A percentile compares a stretch with the other conserved stretches of the same genome.
phyloP scores from a whole-genome alignment of 2,888 invertebrate genomes.

The Micoletzkya japonica region DNA sequence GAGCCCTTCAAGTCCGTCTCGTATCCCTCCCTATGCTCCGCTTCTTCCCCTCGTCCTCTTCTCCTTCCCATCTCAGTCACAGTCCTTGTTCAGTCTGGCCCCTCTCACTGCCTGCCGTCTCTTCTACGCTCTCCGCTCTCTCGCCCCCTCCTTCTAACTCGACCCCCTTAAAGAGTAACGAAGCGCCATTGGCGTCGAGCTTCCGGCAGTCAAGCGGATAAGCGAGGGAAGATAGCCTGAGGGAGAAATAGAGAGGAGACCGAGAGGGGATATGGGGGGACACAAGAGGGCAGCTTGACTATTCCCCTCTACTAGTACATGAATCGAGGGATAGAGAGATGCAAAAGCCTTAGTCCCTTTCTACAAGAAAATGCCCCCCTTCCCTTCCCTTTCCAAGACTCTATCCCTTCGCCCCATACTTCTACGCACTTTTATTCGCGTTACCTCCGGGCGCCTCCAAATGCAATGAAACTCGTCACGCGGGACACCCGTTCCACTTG shows the following conservation, averaged over 20 bases:
- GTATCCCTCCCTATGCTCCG: neutral
- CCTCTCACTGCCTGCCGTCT: slow-evolving; percentile 1
- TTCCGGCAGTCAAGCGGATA: neutral
- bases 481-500: too few relatives aligned
- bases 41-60: slow-evolving; percentile 2
- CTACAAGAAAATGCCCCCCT: too few relatives aligned
- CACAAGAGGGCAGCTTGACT: neutral
- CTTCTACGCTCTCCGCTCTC: slow-evolving; percentile 11
- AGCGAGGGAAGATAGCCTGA: neutral
- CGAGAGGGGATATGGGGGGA: neutral
- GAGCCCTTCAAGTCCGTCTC: neutral
- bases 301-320: too few relatives aligned
- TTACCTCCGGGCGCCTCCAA: too few relatives aligned
- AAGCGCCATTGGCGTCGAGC: slow-evolving; percentile 3
- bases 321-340: too few relatives aligned
- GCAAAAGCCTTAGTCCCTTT: too few relatives aligned
- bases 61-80: neutral
- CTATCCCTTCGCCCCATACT: too few relatives aligned
- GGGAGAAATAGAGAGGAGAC: neutral
- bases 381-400: too few relatives aligned
- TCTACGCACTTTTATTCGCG: too few relatives aligned
- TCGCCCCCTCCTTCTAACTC: neutral
- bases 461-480: too few relatives aligned
- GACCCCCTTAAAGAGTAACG: neutral
- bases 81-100: slow-evolving; percentile 2